Base-by-base conservation (phyloP, 1,140 invertebrate species). In the Brachionus manjavacas region DNA sequence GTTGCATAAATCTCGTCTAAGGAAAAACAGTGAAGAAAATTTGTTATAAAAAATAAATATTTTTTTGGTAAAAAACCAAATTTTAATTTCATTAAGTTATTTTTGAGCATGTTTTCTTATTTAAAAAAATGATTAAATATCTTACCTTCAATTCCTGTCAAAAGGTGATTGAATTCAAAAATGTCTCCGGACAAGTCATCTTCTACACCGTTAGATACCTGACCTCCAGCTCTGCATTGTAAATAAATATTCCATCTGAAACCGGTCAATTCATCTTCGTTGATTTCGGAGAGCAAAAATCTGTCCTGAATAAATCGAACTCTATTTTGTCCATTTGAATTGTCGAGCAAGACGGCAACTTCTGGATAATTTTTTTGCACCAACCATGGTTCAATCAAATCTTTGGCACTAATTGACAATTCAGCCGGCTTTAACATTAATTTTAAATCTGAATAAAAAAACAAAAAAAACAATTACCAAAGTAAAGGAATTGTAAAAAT, bases 301-400 rank as follows among this genome's bases (percentile, higher is more conserved):
- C 79, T 60, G 9, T 41, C 79, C 25, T 81, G 79, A 68, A 64
- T 4, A 46, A 81, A 81, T 64, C 23, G 12, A 12, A 81, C 79
- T 23, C 31, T 43, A n/a, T 52, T 64, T 11, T 64, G 39, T 25
- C 52, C 79, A 81, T 31, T 43, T 64, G 16, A 25, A 14, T 25
- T 81, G 20, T 60, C 49, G 9, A 81, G 31, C 60, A 81, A 81
- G 35, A 68, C 79, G 11, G 79, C 52, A 28, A 81, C 79, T 81
- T 64, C 64, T 64, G 79, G 79, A 81, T 81, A 81, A 46, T 81
- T 81, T 35, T 60, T 60, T 81, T 81, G 79, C 23, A 64, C 12
- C 14, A 81, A 12, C 79, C 79, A 81, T 31, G 52, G 52, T 64
- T 81, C 79, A 16, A 81, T 23, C 20, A 81, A 35, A 4, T 41